Percentiles rank a stretch among this genome's conserved stretches.
Conservation (phyloP, 2,888 invertebrate species). For the Brachyptera risi region DNA sequence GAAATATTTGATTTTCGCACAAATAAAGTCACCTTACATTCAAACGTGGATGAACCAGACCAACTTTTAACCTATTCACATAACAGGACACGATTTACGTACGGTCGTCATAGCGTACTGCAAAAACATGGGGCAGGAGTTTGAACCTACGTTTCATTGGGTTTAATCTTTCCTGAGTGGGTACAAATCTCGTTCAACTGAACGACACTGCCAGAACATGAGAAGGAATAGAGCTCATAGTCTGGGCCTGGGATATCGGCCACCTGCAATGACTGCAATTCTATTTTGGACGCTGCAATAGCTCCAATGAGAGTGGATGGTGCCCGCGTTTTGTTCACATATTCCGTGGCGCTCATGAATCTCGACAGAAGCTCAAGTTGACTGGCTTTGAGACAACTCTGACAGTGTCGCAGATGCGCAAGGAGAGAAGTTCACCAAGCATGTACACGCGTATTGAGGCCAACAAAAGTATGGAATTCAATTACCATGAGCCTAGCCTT, state of each 20-base stretch:
- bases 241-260: neutral
- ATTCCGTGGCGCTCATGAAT: conserved; percentile 8
- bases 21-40: too few species aligned
- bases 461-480: conserved; percentile 14
- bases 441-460: conserved; percentile 12
- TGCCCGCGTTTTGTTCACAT: conserved; percentile 10
- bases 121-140: too few species aligned
- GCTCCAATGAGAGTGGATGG: neutral
- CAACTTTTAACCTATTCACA: too few species aligned
- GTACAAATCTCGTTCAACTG: too few species aligned
- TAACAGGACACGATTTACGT: too few species aligned
- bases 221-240: too few species aligned
- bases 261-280: conserved; percentile 12
- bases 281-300: conserved; percentile 7
- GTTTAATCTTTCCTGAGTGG: too few species aligned
- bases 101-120: too few species aligned
- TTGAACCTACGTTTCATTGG: too few species aligned
- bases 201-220: too few species aligned
- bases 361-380: conserved; percentile 10
- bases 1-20: too few species aligned
- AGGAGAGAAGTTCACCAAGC: conserved; percentile 12
- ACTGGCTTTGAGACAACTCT: conserved; percentile 1
- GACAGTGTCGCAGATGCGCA: conserved; percentile 7
- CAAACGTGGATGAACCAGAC: too few species aligned
- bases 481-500: conserved; percentile 12